Evolutionary conservation across 2,888 invertebrate genomes (phyloP), one percentile per base, ranked within the genome.

Genomic region (Galerucella pusilla): DNA sequence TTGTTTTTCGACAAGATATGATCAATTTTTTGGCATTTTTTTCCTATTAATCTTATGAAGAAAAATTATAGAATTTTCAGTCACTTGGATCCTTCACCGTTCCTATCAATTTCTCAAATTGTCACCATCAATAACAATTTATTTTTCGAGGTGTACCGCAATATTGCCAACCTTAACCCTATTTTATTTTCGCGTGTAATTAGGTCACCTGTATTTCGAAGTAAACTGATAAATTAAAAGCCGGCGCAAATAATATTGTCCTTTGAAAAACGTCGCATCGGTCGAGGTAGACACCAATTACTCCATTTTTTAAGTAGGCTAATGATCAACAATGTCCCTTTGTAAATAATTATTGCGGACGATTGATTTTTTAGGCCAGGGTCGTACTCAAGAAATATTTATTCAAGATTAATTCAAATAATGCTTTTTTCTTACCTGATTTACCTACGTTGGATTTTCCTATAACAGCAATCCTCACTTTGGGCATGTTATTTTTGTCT

Each of bases 401-500:
- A 49, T 49, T 49, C 14, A 14, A 49, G 3, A 0, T 1, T 12
- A 4, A 12, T 3, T 5, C 1, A 49, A 49, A 12, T 4, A 49
- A 49, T 14, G 12, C 11, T 49, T 49, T 12, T 49, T 49, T 49
- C 88, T 90, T 89, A 94, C 94, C 94, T 87, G 94, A 94, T 91
- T 94, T 94, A 85, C 94, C 94, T 82, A 94, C 94, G 88, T 93
- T 91, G 75, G 92, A 91, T 88, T 92, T 93, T 82, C 94, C 94
- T 82, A 94, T 91, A 80, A 94, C 93, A 71, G 93, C 94, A 81
- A 94, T 91, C 81, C 94, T 91, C 75, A 94, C 93, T 83, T 92
- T 91, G 77, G 92, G 91, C 80, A 90, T 89, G 80, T 89, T 90
- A 85, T 90, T 91, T 85, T 93, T 93, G 85, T 92, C 92, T 80